A percentile compares a stretch with the other conserved stretches of the same genome.
Conservation (phyloP, 2,797 vertebrate genomes). For the Emys orbicularis region DNA sequence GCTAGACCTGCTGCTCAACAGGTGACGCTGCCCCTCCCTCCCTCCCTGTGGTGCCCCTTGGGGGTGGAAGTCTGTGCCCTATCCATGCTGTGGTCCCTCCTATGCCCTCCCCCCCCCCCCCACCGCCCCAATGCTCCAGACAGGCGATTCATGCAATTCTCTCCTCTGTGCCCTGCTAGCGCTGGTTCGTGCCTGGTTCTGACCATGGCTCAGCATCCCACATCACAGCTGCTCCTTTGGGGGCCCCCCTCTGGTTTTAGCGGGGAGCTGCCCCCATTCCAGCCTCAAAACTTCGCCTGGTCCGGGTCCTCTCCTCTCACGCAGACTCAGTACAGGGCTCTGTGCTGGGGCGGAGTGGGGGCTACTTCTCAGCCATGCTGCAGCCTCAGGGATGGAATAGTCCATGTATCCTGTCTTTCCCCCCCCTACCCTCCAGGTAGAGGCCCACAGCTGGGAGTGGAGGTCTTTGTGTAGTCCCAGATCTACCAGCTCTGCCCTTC, state of each 20-base stretch:
- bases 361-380: not conserved
- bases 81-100: not conserved
- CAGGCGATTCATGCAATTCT: not conserved
- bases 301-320: not conserved
- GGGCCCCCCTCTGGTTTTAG: not conserved
- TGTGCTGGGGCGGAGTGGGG: no score
- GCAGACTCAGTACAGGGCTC: not conserved
- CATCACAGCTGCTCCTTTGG: fast-evolving
- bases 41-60: fast-evolving
- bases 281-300: not conserved
- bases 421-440: fast-evolving
- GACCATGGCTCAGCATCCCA: not conserved
- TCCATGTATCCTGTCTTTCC: no score
- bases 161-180: not conserved
- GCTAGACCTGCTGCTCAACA: constrained; percentile 95
- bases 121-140: not conserved
- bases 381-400: not conserved
- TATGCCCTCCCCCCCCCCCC: not conserved
- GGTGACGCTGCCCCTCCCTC: constrained; percentile 79
- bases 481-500: not conserved
- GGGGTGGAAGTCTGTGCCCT: not conserved
- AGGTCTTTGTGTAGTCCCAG: not conserved
- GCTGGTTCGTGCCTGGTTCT: not conserved
- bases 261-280: fast-evolving
- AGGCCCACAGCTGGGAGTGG: not conserved